Base-by-base conservation (phyloP, 1,140 invertebrate species). In the Cotesia vestalis region DNA sequence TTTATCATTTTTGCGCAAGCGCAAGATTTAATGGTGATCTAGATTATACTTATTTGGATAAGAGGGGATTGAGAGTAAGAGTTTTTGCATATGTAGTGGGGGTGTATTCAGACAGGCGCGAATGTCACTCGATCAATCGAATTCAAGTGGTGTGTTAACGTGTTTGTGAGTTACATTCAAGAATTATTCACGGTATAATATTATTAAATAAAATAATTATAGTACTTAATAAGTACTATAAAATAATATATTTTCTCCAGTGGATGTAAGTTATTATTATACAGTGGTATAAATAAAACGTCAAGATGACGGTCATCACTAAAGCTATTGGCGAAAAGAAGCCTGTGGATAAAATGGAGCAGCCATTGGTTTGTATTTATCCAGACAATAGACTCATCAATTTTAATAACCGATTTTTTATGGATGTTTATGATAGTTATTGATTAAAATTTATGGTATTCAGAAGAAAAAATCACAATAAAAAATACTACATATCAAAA, bases 311-410 rank as follows among this genome's bases (percentile, higher is more conserved):
- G 69, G 88, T 92, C 80, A 87, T 92, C 75, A 92, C 90, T 8
- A 92, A 91, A 81, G 89, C 90, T 4, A 86, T 91, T 64, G 86
- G 86, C 38, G 90, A 91, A 72, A 91, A 92, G 83, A 91, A 91
- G 79, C 71, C 81, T 63, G 82, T 86, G 46, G 90, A 92, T 77
- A 91, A 91, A 85, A 82, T 90, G 74, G 88, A 89, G 57, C 87
- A 90, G 77, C 91, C 91, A 46, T 84, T 92, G 71, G 90, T 91
- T 55, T 83, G 81, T 20, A 82, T 86, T 46, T 83, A 87, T 73
- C 4, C 4, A 38, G 40, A 66, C 14, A 34, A 81, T 79, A 17
- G 52, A 69, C 9, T 14, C 59, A 69, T 72, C 78, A 55, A 74
- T 76, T 75, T 84, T 87, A 64, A 82, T 81, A 81, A 76, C 53